Evolutionary conservation across 2,888 invertebrate species (phyloP).

Genomic region (Dascillus cervinus): DNA sequence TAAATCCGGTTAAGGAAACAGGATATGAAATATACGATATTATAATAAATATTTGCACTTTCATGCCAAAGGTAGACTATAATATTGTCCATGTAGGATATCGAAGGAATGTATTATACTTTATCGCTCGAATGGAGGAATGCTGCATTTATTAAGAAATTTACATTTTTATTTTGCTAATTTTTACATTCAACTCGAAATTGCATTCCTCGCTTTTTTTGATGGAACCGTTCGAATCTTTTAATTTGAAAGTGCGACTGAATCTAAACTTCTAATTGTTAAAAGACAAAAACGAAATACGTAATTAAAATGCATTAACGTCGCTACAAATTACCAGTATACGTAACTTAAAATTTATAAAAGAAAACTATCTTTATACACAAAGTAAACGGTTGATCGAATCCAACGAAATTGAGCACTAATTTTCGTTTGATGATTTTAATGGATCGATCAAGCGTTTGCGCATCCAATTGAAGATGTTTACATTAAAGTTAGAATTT

Average conservation of each 20-base stretch:
- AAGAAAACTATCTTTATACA: slow-evolving; percentile 19
- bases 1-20: slow-evolving; percentile 35
- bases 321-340: slow-evolving; percentile 41
- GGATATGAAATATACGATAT: slow-evolving; percentile 46
- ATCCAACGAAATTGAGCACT: no score
- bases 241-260: slow-evolving; percentile 19
- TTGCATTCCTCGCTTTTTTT: no score
- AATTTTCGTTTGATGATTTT: background rate
- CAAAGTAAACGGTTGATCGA: background rate
- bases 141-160: no score
- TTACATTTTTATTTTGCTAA: no score
- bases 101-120: no score
- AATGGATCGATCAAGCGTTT: slow-evolving; percentile 25
- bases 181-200: no score
- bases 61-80: slow-evolving; percentile 45
- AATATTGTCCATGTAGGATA: slow-evolving; percentile 42
- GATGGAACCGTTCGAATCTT: slow-evolving; percentile 11
- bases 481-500: slow-evolving; percentile 34
- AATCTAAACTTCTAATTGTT: no score
- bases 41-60: slow-evolving; percentile 41
- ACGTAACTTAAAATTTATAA: slow-evolving; percentile 35
- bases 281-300: slow-evolving; percentile 42
- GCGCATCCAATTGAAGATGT: slow-evolving; percentile 30
- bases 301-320: no score
- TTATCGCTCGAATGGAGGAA: no score